Evolutionary conservation across 2,888 invertebrate species (phyloP).

Genomic region (Drosophila longiperda): DNA sequence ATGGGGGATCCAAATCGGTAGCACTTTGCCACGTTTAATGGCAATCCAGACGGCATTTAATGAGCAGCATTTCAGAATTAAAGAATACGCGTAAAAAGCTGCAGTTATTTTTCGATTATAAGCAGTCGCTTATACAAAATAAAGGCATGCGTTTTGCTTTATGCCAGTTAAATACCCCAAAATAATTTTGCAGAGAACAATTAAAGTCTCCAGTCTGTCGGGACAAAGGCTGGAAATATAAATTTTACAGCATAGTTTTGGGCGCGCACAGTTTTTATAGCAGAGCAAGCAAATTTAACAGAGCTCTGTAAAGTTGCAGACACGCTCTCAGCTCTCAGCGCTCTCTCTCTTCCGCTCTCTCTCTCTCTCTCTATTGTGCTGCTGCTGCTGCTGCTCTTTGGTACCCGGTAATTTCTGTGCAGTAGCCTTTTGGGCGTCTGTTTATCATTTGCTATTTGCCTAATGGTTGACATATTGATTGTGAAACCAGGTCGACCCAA

Average conservation of each 20-base stretch:
- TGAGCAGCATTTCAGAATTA: neutral
- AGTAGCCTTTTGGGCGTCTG: conserved; percentile 40
- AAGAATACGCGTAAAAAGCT: conserved; percentile 21
- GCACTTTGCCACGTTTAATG: conserved; percentile 6
- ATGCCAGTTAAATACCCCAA: conserved; percentile 34
- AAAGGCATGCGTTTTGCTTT: conserved; percentile 34
- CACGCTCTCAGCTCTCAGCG: neutral
- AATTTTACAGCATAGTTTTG: conserved; percentile 35
- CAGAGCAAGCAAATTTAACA: conserved; percentile 40
- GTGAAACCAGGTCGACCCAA: conserved; percentile 51
- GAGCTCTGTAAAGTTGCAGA: conserved; percentile 23
- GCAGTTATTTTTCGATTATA: conserved; percentile 19
- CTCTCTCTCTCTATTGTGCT: neutral
- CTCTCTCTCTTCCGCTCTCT: neutral
- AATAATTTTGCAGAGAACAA: conserved; percentile 32
- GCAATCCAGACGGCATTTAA: conserved; percentile 7
- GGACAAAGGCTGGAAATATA: conserved; percentile 15
- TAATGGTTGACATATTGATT: conserved; percentile 59
- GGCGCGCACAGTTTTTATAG: conserved; percentile 57
- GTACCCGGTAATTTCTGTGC: conserved; percentile 61
- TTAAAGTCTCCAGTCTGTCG: conserved; percentile 69
- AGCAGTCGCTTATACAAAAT: conserved; percentile 35
- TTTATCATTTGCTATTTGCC: conserved; percentile 46
- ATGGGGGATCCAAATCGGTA: neutral
- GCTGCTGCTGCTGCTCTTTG: conserved; percentile 18